Evolutionary conservation across 2,113 vertebrate species (phyloP).

Genomic region (Brachyhypopomus gauderio): DNA sequence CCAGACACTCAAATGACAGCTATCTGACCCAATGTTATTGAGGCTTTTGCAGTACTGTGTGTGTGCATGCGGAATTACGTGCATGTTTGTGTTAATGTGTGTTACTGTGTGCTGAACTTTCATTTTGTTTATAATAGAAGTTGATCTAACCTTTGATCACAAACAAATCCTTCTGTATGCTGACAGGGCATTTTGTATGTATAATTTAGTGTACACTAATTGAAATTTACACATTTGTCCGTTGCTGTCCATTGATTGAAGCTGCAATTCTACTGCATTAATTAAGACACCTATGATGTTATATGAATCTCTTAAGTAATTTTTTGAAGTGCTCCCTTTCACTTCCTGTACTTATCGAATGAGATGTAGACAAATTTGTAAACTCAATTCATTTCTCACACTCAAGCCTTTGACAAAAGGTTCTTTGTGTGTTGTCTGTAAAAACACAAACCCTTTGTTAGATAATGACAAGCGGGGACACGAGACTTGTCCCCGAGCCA

Average conservation of each 20-base stretch:
- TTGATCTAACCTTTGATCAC: conserved; percentile 47
- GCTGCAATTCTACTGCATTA: background rate
- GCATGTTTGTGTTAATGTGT: background rate
- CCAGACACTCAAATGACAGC: background rate
- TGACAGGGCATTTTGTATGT: background rate
- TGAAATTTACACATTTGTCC: background rate
- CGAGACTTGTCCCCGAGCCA: no score
- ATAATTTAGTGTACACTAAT: background rate
- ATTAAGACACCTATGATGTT: background rate
- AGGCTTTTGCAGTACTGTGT: background rate
- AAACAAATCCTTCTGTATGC: conserved; percentile 29
- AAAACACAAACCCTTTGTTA: no score
- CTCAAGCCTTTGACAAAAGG: background rate
- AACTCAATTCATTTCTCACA: background rate
- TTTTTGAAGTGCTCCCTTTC: background rate
- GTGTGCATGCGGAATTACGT: background rate
- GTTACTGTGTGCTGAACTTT: background rate
- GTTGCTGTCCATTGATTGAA: background rate
- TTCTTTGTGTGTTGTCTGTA: background rate
- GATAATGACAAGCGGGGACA: no score
- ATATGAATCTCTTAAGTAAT: background rate
- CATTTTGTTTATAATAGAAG: conserved; percentile 34
- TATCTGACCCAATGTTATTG: background rate
- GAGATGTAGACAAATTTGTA: background rate
- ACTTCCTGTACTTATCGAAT: background rate